These are phyloP conservation scores for Sepiola atlantica DNA, from an alignment of 2,888 invertebrate species.

Conservation along the genomic window DNA sequence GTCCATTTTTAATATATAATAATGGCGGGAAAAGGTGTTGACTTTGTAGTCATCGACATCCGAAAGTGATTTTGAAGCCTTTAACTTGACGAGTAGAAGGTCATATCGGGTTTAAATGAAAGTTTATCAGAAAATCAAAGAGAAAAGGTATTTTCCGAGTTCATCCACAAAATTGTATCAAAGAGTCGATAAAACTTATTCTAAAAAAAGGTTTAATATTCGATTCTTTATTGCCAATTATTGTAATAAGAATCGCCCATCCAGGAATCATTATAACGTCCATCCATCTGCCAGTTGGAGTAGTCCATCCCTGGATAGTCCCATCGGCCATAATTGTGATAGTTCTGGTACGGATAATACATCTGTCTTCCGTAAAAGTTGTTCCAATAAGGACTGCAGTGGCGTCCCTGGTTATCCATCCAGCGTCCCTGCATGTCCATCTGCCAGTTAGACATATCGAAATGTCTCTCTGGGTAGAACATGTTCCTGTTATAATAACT, in stretches of 20 bases:
- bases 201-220: neutral
- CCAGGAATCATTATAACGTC: neutral
- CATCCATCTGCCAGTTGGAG: neutral
- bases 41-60: too few species aligned
- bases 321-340: neutral
- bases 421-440: slow-evolving; percentile 38
- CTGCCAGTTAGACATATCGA: slow-evolving; percentile 39
- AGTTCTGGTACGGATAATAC: neutral
- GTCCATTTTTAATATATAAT: too few species aligned
- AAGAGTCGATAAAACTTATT: neutral
- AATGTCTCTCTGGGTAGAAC: slow-evolving; percentile 36
- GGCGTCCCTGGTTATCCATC: slow-evolving; percentile 33
- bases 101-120: too few species aligned
- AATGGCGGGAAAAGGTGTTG: too few species aligned
- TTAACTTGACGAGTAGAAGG: too few species aligned
- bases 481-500: neutral
- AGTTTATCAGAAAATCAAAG: too few species aligned
- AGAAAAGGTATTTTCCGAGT: too few species aligned
- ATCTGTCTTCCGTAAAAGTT: neutral
- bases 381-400: neutral
- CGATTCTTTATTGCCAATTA: neutral
- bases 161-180: too few species aligned
- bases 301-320: neutral
- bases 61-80: too few species aligned
- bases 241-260: neutral